A percentile compares a stretch with the other conserved stretches of the same genome.
These are phyloP conservation scores for Scaptomyza cyrtandrae DNA, from an alignment of 2,888 invertebrate genomes.

Conservation along the genomic window DNA sequence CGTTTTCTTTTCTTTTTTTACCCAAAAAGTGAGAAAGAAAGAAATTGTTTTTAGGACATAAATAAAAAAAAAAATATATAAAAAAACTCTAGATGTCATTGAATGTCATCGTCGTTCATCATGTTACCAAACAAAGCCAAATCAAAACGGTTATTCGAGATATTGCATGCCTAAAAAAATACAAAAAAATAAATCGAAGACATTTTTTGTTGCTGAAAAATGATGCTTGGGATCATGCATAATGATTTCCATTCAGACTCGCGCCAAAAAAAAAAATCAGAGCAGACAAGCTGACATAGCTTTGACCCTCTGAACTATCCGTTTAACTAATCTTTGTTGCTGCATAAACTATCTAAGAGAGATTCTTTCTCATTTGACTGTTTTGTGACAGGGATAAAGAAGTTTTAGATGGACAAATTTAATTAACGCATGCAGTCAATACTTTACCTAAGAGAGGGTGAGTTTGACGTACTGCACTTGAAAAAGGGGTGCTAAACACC, in stretches of 20 bases:
- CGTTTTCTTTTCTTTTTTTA: conserved; percentile 77
- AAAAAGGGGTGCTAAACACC: conserved; percentile 39
- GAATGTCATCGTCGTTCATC: conserved; percentile 74
- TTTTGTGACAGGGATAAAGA: conserved; percentile 1
- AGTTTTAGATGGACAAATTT: no score
- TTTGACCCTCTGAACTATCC: background rate
- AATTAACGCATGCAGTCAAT: conserved; percentile 46
- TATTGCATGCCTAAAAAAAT: conserved; percentile 4
- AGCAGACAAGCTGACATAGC: conserved; percentile 13
- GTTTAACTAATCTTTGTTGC: background rate
- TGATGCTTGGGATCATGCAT: conserved; percentile 47
- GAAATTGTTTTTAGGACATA: conserved; percentile 53
- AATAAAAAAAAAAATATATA: conserved; percentile 69
- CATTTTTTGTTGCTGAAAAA: conserved; percentile 30
- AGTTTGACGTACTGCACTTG: background rate
- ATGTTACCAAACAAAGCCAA: conserved; percentile 63
- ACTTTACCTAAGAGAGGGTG: conserved; percentile 20
- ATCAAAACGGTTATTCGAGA: conserved; percentile 56
- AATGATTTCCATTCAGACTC: conserved; percentile 27
- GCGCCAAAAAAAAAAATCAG: conserved; percentile 51
- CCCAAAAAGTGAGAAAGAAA: conserved; percentile 46
- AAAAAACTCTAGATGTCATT: conserved; percentile 58
- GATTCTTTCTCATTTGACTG: no score
- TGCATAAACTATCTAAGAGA: background rate
- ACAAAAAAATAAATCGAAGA: background rate